Evolutionary conservation across 2,113 vertebrate genomes (phyloP), one percentile per base, ranked within the genome.

Genomic region (Hippopotamus amphibius): DNA sequence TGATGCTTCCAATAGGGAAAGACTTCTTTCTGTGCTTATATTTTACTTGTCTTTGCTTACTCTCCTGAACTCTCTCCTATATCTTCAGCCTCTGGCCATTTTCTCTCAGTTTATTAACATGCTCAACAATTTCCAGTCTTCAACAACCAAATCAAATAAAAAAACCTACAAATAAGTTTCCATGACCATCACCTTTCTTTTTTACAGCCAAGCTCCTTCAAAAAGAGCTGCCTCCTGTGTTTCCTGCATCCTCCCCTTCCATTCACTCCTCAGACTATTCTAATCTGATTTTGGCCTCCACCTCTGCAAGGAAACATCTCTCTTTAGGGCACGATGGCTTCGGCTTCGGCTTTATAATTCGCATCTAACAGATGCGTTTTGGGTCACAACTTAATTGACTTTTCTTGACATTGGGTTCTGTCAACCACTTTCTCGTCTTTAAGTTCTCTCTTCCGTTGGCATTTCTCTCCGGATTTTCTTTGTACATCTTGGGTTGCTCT

Each of bases 401-500:
- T 90, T 65, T 81, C 81, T 93, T 81, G 71, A 37, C 57, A 46
- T 68, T 90, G 86, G 26, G 53, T 82, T 77, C n/a, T 63, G 43
- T 59, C 6, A 19, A 77, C 37, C 26, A 93, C 30, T 76, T 82
- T 13, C 81, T 85, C 37, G 9, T 66, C n/a, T 68, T 86, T 55
- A 43, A 19, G 37, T 68, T 72, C 33, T 81, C 46, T 86, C 5
- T 66, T 74, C 10, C 41, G 16, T 41, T 87, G n/a, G 13, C 46
- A n/a, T 85, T 41, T 81, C 50, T 86, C 30, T 90, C n/a, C 1
- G 12, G 5, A 41, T 82, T 61, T 59, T 19, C 24, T 63, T n/a
- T 55, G 30, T 71, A 77, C 28, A 8, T 33, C 16, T 80, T 65
- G 8, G 15, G 24, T 59, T 90, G 87, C 59, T 65, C 41, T 86